Evolutionary conservation across 2,888 invertebrate genomes (phyloP), one percentile per base, ranked within the genome.

Genomic region (Synanthedon myopaeformis): DNA sequence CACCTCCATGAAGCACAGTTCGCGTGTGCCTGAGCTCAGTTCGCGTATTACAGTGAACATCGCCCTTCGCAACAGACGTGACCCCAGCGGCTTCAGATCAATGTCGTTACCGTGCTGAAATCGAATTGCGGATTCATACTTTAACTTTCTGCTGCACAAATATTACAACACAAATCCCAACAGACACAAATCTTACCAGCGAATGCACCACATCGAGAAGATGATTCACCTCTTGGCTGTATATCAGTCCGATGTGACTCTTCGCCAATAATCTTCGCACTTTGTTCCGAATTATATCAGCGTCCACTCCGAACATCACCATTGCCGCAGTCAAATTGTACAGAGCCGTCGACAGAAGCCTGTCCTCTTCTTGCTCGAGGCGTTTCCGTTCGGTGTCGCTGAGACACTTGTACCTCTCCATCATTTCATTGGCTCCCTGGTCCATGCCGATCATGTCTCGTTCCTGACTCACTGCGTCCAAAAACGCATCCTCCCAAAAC

Each of bases 361-460:
- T 90, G 79, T 99, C 99, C 75, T 99, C 99, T 72, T 99, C 99
- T 66, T 98, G 96, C 70, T 99, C 99, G 49, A 99, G 87, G 4
- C 99, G 91, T 79, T 99, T 98, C 54, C 95, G 89, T 70, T 97
- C 96, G 23, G 95, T 96, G 53, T 97, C 97, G 70, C 97, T 96
- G 55, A 98, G 86, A 54, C 94, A 93, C 72, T 96, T 96, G 83
- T 98, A 98, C 63, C 98, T 92, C 70, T 98, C 98, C 96, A 99
- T 98, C 98, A 99, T 98, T 87, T 98, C 98, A 54, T 95, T 93
- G 42, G 98, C 97, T 17, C 98, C 98, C 76, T 99, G 99, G 88
- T 99, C 99, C 98, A 99, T 98, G 54, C 99, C 98, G 63, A 99
- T 96, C 92, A 99, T 96, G 72, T 99, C 99, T 19, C 99, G 89